Conservation (phyloP, 2,888 invertebrate genomes). For the Leptopilina drosophilae region DNA sequence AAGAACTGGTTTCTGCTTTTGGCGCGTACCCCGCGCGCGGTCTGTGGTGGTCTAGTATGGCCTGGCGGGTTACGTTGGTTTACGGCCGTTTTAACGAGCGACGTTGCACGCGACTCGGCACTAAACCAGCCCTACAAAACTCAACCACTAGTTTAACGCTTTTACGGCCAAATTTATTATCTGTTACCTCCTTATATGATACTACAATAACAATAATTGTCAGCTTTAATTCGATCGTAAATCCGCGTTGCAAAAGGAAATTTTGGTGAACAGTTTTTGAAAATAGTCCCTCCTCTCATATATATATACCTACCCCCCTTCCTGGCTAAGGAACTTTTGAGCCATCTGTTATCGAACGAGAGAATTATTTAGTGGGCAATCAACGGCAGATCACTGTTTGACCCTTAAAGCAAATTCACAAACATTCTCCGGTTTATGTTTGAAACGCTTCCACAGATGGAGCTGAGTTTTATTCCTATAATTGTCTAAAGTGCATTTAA, state of each 20-base stretch:
- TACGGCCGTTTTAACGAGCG: slow-evolving; percentile 76
- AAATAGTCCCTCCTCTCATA: slow-evolving; percentile 45
- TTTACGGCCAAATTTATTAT: slow-evolving; percentile 77
- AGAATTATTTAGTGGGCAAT: slow-evolving; percentile 58
- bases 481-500: not conserved
- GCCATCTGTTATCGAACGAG: slow-evolving; percentile 69
- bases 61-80: slow-evolving; percentile 72
- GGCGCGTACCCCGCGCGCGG: slow-evolving; percentile 54
- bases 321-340: slow-evolving; percentile 49
- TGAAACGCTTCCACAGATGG: slow-evolving; percentile 62
- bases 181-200: slow-evolving; percentile 77
- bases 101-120: slow-evolving; percentile 76
- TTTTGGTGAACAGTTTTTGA: slow-evolving; percentile 61
- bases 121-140: slow-evolving; percentile 76
- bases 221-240: slow-evolving; percentile 76
- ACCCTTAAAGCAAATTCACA: slow-evolving; percentile 50
- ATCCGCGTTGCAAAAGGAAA: slow-evolving; percentile 65
- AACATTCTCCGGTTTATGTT: slow-evolving; percentile 46
- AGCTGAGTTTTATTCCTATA: slow-evolving; percentile 50
- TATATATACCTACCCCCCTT: too few relatives aligned
- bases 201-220: slow-evolving; percentile 76
- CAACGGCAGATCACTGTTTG: slow-evolving; percentile 54
- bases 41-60: slow-evolving; percentile 56
- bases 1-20: slow-evolving; percentile 54
- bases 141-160: slow-evolving; percentile 75